Percentiles rank a stretch among this genome's conserved stretches.
phyloP scores from a whole-genome alignment of 2,113 vertebrate species.

The Panthera tigris region DNA sequence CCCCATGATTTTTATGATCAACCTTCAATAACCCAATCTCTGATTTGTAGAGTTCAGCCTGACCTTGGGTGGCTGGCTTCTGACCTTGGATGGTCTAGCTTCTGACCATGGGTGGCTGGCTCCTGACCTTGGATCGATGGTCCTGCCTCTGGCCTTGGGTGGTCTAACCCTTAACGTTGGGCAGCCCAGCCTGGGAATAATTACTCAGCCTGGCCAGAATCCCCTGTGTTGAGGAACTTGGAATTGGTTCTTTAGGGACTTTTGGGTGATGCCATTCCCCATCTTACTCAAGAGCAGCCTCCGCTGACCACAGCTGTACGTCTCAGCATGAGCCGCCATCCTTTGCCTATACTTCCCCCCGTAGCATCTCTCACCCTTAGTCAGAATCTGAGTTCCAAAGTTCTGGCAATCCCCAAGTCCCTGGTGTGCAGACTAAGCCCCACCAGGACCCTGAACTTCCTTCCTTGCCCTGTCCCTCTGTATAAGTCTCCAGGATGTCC shows the following conservation, averaged over 20 bases:
- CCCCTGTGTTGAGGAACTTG: conserved; percentile 21
- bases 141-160: not conserved
- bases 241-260: conserved; percentile 43
- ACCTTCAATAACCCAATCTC: not conserved
- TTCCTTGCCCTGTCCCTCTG: not conserved
- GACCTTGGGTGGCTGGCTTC: not conserved
- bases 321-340: not conserved
- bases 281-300: not conserved
- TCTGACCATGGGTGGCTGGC: not conserved
- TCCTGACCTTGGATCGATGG: not conserved
- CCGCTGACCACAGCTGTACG: not conserved
- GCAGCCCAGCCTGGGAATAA: not conserved
- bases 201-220: not conserved
- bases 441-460: not conserved
- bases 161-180: not conserved
- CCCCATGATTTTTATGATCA: not conserved
- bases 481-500: not conserved
- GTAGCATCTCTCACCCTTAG: not conserved
- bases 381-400: not conserved
- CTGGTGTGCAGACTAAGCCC: not conserved
- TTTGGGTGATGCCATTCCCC: conserved; percentile 52
- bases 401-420: not conserved
- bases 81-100: not conserved
- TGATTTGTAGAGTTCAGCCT: not conserved
- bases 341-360: not conserved